Percentiles rank a stretch among this genome's conserved stretches.
phyloP scores from a whole-genome alignment of 2,797 vertebrate species.

The Pangasius macronema region DNA sequence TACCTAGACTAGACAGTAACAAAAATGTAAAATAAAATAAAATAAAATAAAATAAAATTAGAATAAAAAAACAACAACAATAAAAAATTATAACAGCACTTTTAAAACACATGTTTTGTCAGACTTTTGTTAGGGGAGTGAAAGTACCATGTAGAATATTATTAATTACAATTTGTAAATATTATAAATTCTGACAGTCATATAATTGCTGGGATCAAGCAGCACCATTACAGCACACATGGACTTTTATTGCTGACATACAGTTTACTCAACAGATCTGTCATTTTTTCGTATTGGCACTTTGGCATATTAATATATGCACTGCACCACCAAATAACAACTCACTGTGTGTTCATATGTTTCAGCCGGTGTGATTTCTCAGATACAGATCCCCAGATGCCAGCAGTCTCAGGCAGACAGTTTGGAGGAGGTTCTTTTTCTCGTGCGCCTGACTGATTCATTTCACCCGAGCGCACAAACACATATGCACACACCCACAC shows the following conservation, averaged over 20 bases:
- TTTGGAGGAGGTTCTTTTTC: constrained; percentile 28
- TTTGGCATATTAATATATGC: not conserved
- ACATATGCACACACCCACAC: constrained; percentile 25
- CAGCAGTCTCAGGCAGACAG: constrained; percentile 34
- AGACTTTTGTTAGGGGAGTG: not conserved
- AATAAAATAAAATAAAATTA: not conserved
- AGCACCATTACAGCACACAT: not conserved
- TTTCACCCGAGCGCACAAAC: constrained; percentile 37
- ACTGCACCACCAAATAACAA: constrained; percentile 2
- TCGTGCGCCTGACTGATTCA: constrained; percentile 39
- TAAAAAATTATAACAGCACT: no score
- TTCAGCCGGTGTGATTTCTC: constrained; percentile 28
- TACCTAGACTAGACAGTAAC: not conserved
- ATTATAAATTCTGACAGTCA: not conserved
- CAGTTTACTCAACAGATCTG: constrained; percentile 11
- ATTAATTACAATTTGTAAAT: not conserved
- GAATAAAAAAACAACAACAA: not conserved
- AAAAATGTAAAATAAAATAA: not conserved
- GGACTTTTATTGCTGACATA: not conserved
- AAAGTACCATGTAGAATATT: not conserved
- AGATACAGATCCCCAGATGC: constrained; percentile 38
- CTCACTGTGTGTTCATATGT: constrained; percentile 20
- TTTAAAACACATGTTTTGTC: not conserved
- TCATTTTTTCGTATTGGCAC: not conserved
- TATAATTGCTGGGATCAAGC: not conserved